A percentile compares a stretch with the other conserved stretches of the same genome.
These are phyloP conservation scores for Sinocyclocheilus anophthalmus DNA, from an alignment of 2,113 vertebrate genomes.

Conservation along the genomic window DNA sequence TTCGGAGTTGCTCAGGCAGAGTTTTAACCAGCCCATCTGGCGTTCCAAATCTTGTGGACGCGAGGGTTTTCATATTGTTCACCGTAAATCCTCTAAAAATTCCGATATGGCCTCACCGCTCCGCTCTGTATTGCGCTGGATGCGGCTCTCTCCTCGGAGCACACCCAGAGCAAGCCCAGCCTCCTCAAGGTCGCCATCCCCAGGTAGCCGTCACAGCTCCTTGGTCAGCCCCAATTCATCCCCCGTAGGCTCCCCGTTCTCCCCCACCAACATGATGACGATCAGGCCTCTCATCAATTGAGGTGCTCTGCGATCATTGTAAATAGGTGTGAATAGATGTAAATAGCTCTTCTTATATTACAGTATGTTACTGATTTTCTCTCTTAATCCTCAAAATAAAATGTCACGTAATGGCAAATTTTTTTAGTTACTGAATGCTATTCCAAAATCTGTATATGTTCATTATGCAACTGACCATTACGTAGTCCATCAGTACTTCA, in stretches of 20 bases:
- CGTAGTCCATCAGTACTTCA: background rate
- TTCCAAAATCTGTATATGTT: background rate
- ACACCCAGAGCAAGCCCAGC: background rate
- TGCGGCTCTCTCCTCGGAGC: conserved; percentile 33
- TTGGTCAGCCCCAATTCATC: background rate
- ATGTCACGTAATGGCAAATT: background rate
- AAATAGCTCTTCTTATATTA: background rate
- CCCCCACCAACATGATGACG: background rate
- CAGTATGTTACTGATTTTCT: background rate
- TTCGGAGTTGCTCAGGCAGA: background rate
- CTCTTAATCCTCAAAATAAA: background rate
- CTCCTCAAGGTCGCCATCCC: conserved; percentile 23
- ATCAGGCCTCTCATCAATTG: background rate
- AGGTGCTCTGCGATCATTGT: background rate
- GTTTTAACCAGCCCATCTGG: background rate
- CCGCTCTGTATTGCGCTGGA: background rate
- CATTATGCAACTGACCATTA: background rate
- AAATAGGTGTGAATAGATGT: conserved; percentile 36
- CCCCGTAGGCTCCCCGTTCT: background rate
- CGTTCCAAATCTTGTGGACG: conserved; percentile 10
- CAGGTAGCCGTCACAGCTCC: fast-evolving
- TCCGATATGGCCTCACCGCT: background rate
- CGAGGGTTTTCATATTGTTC: background rate
- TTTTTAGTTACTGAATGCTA: background rate
- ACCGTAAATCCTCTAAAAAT: background rate